Percentiles rank a stretch among this genome's conserved stretches.
These are phyloP conservation scores for Oreochromis niloticus DNA, from an alignment of 2,113 vertebrate genomes.

Conservation along the genomic window DNA sequence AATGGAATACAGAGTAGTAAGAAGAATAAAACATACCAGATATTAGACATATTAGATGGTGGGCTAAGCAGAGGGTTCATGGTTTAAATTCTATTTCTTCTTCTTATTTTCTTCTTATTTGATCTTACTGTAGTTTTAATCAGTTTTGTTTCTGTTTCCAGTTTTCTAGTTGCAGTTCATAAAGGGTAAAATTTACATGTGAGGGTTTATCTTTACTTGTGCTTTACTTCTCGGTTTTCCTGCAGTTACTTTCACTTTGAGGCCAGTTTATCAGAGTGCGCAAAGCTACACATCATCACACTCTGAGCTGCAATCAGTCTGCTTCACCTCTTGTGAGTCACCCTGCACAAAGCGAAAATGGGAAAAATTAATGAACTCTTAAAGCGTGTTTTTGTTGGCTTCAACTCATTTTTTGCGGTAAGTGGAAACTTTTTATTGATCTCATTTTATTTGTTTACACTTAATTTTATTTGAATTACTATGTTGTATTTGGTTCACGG, in stretches of 20 bases:
- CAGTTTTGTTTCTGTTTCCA: neutral
- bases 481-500: neutral
- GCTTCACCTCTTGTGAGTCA: neutral
- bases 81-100: neutral
- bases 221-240: neutral
- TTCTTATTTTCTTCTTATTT: neutral
- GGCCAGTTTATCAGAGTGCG: neutral
- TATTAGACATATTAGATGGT: neutral
- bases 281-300: neutral
- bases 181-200: neutral
- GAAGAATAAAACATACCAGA: neutral
- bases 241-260: neutral
- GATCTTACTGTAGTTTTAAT: neutral
- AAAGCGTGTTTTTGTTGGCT: conserved; percentile 52
- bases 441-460: neutral
- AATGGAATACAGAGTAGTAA: too few species aligned
- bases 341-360: conserved; percentile 4
- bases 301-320: neutral
- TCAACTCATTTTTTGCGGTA: conserved; percentile 52
- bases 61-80: neutral
- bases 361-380: conserved; percentile 55
- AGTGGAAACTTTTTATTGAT: neutral
- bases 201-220: neutral
- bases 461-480: neutral
- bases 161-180: too few species aligned